A percentile compares a stretch with the other conserved stretches of the same genome.
Conservation (phyloP, 2,888 invertebrate genomes). For the Trisateles emortualis region DNA sequence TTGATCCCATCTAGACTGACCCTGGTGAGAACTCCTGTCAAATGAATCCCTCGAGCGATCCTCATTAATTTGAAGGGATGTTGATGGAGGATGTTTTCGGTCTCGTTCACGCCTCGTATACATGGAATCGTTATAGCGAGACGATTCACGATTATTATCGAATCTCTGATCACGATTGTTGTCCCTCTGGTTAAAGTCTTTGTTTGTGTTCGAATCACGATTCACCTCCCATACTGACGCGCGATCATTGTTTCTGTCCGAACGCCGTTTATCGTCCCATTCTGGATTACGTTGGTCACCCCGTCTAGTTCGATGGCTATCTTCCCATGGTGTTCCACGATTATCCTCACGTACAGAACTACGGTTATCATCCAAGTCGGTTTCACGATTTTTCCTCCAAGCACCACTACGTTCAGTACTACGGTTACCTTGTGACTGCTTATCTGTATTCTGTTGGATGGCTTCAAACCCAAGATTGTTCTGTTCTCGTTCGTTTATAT, state of each 20-base stretch:
- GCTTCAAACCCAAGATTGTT: conserved; percentile 2
- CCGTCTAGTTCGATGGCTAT: background rate
- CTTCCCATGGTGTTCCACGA: background rate
- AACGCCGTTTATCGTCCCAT: background rate
- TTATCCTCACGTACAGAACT: background rate
- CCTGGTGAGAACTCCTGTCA: background rate
- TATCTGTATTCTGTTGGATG: background rate
- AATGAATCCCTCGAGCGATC: background rate
- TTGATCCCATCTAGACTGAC: background rate
- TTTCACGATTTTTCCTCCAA: background rate
- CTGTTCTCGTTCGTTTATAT: conserved; percentile 6
- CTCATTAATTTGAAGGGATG: conserved; percentile 1
- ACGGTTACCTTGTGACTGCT: background rate
- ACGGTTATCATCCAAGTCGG: background rate
- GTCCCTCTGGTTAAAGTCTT: background rate
- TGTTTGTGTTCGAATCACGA: background rate
- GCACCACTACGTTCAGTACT: background rate
- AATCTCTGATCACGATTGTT: conserved; percentile 2
- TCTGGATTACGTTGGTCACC: background rate
- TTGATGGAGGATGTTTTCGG: background rate
- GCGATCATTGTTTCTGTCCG: background rate
- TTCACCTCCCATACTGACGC: background rate
- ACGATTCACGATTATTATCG: background rate
- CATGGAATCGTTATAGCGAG: conserved; percentile 1
- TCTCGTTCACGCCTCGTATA: background rate